These are phyloP conservation scores for Camelus bactrianus DNA, from an alignment of 2,113 vertebrate species.

Conservation along the genomic window DNA sequence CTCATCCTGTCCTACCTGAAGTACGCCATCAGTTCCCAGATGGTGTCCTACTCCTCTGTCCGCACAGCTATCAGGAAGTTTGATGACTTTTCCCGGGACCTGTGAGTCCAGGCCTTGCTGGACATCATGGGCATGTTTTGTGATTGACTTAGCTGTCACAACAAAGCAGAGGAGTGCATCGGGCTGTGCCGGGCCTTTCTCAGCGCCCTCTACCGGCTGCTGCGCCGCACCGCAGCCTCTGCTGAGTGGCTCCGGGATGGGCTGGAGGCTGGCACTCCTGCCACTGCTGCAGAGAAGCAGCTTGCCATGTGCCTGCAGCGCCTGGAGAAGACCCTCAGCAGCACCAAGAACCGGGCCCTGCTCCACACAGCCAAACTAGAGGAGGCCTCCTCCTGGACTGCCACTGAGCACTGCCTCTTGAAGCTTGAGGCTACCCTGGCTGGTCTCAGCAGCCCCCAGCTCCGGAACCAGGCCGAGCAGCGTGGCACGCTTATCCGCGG, in stretches of 20 bases:
- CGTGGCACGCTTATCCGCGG: conserved; percentile 94
- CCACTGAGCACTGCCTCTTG: conserved; percentile 93
- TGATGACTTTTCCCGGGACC: conserved; percentile 97
- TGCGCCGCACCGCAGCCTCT: conserved; percentile 94
- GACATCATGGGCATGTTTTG: conserved; percentile 99
- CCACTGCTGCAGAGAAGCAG: conserved; percentile 87
- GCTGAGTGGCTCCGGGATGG: conserved; percentile 92
- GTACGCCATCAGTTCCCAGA: conserved; percentile 98
- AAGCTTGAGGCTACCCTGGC: conserved; percentile 92
- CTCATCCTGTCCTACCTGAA: conserved; percentile 98
- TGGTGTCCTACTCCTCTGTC: conserved; percentile 98
- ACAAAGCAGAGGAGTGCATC: conserved; percentile 98
- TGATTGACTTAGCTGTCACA: conserved; percentile 96
- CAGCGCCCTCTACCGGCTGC: conserved; percentile 94
- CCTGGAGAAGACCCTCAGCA: conserved; percentile 91
- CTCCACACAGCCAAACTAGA: conserved; percentile 97
- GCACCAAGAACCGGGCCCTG: conserved; percentile 96
- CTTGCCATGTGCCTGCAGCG: conserved; percentile 93
- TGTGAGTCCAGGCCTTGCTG: conserved; percentile 95
- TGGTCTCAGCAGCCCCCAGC: conserved; percentile 87
- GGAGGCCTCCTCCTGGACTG: conserved; percentile 94
- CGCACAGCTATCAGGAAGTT: conserved; percentile 98
- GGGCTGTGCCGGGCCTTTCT: conserved; percentile 95
- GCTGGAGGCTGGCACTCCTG: conserved; percentile 78
- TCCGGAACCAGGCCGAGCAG: conserved; percentile 92